Percentiles rank a stretch among this genome's conserved stretches.
Conservation (phyloP, 2,888 invertebrate genomes). For the Pammene aurita region DNA sequence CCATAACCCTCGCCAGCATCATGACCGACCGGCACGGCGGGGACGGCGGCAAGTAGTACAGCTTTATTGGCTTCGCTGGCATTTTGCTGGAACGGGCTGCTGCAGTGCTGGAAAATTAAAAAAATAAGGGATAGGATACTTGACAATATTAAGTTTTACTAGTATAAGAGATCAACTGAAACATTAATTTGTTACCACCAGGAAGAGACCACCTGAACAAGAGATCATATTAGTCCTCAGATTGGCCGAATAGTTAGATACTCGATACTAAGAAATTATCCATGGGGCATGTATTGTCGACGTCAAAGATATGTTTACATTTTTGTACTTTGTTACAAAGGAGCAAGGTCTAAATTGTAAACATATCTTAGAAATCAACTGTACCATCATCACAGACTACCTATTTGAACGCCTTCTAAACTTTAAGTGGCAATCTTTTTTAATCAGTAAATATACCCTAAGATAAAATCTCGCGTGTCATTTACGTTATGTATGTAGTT, state of each 20-base stretch:
- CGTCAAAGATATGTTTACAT: too few relatives aligned
- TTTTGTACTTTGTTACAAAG: too few relatives aligned
- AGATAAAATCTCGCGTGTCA: constrained; percentile 12
- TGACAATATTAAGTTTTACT: not conserved
- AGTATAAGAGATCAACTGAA: too few relatives aligned
- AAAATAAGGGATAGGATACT: not conserved
- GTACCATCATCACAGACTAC: too few relatives aligned
- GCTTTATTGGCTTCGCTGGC: constrained; percentile 78
- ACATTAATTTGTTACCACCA: too few relatives aligned
- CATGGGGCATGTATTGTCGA: too few relatives aligned
- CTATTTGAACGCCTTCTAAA: constrained; percentile 7
- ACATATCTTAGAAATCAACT: too few relatives aligned
- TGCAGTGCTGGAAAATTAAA: constrained; percentile 63
- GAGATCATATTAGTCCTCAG: too few relatives aligned
- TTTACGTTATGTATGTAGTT: not conserved
- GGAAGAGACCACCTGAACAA: too few relatives aligned
- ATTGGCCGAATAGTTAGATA: too few relatives aligned
- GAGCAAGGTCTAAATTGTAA: too few relatives aligned
- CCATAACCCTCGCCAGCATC: constrained; percentile 85
- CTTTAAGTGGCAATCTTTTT: not conserved
- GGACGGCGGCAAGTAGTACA: constrained; percentile 85
- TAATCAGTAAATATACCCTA: not conserved
- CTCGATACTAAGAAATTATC: too few relatives aligned
- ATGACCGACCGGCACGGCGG: constrained; percentile 86
- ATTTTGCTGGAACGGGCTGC: constrained; percentile 75